phyloP scores from a whole-genome alignment of 64 coral and sea anemone species.

The Montipora efflorescens region DNA sequence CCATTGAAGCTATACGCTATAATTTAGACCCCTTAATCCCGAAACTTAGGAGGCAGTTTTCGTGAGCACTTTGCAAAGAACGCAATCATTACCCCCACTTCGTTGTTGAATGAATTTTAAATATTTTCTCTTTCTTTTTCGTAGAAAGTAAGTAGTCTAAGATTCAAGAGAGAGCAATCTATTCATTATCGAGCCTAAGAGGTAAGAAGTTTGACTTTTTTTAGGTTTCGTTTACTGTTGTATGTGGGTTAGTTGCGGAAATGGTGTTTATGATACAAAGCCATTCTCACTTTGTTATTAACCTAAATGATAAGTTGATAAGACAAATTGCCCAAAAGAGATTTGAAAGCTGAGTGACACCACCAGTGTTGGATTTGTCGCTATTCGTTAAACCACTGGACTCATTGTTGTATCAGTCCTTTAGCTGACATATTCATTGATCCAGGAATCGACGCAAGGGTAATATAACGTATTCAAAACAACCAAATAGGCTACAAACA shows the following conservation, averaged over 20 bases:
- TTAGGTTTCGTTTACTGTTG: no score
- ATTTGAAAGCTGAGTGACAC: no score
- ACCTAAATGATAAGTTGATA: no score
- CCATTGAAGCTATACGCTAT: neutral
- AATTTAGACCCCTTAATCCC: neutral
- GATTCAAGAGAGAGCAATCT: neutral
- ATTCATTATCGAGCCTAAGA: neutral
- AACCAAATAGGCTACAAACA: constrained; percentile 13
- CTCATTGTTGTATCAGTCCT: neutral
- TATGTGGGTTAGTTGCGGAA: no score
- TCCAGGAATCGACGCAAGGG: neutral
- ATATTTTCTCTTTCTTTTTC: neutral
- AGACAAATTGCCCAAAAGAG: no score
- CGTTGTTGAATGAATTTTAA: neutral
- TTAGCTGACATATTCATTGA: neutral
- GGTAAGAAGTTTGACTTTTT: neutral
- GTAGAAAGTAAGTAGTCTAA: neutral
- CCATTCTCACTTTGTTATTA: no score
- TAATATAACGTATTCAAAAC: constrained; percentile 12
- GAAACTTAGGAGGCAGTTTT: neutral
- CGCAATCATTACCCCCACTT: neutral
- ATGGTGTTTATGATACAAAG: no score
- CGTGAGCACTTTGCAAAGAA: neutral
- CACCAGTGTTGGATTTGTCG: no score
- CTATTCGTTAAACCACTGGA: no score